Evolutionary conservation across 1,140 invertebrate genomes (phyloP).

Genomic region (Trialeurodes vaporariorum): DNA sequence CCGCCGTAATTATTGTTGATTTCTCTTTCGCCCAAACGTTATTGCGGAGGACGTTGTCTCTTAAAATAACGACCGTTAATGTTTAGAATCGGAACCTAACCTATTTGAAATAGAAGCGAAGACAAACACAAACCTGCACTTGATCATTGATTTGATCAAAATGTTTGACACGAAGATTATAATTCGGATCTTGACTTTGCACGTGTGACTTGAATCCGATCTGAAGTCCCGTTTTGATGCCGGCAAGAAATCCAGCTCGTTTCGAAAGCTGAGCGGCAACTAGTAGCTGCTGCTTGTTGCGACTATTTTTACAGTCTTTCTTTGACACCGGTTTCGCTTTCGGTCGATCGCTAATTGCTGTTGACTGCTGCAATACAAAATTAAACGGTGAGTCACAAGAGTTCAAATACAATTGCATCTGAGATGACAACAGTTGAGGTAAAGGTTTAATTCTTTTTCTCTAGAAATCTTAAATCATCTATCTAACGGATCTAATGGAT

Average conservation of each 20-base stretch:
- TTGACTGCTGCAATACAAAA: slow-evolving; percentile 39
- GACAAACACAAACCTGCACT: not conserved
- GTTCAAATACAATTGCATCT: no score
- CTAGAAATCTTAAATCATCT: no score
- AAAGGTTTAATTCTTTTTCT: no score
- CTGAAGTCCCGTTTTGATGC: not conserved
- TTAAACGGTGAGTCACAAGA: no score
- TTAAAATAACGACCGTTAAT: no score
- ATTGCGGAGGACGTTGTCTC: no score
- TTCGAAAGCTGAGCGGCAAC: slow-evolving; percentile 10
- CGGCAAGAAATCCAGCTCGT: not conserved
- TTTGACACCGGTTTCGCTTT: slow-evolving; percentile 67
- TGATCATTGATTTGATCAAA: not conserved
- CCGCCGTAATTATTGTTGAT: no score
- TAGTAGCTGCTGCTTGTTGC: slow-evolving; percentile 28
- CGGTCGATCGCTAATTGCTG: slow-evolving; percentile 63
- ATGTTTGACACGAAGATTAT: not conserved
- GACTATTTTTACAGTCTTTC: slow-evolving; percentile 52
- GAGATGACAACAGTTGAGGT: no score
- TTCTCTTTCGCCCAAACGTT: no score
- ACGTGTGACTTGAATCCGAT: not conserved
- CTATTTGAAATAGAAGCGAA: no score
- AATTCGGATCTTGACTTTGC: not conserved
- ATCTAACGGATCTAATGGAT: no score
- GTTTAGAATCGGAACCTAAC: no score